Base-by-base conservation (phyloP, 1,140 invertebrate species). In the Papilio polytes region DNA sequence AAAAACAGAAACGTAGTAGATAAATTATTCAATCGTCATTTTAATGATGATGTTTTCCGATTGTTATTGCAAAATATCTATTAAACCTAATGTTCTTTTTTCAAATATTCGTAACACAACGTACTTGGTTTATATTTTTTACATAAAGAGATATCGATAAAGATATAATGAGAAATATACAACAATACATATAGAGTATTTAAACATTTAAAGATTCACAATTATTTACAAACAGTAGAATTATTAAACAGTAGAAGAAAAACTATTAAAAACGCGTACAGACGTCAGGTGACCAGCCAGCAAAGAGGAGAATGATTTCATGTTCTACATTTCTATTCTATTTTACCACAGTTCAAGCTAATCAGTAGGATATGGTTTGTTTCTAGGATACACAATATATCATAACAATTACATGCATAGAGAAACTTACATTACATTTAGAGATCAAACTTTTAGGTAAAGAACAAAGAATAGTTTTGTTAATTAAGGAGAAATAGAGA, bases 361-460 rank as follows among this genome's bases (percentile, higher is more conserved):
- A 7, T 70, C 12, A 18, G 22, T 70, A 15, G 63, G 63, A 70
- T 70, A 70, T 70, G 63, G 63, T 70, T 70, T 70, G 26, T 63
- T 41, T 8, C 36, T 59, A 70, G 63, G 26, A 31, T 70, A 70
- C 26, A 70, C 63, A 63, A 63, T 22, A 63, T 63, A 36, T 70
- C 9, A 31, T 70, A 18, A 70, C 26, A 70, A 36, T 31, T 15
- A 70, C 63, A 70, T 70, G 26, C 63, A 36, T 70, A 70, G 22
- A 63, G 9, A 63, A 63, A 63, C 20, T 26, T 63, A 70, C 63
- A 31, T 15, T 70, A 63, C 3, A 31, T 31, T 66, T 31, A 66
- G 12, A 70, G 63, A 31, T 70, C 63, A 70, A 70, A 70, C 26
- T 31, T 36, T 70, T 36, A 31, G 2, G 12, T 31, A 18, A 20